Percentiles rank a stretch among this genome's conserved stretches.
phyloP scores from a whole-genome alignment of 2,888 invertebrate genomes.

The Cheilosia vulpina region DNA sequence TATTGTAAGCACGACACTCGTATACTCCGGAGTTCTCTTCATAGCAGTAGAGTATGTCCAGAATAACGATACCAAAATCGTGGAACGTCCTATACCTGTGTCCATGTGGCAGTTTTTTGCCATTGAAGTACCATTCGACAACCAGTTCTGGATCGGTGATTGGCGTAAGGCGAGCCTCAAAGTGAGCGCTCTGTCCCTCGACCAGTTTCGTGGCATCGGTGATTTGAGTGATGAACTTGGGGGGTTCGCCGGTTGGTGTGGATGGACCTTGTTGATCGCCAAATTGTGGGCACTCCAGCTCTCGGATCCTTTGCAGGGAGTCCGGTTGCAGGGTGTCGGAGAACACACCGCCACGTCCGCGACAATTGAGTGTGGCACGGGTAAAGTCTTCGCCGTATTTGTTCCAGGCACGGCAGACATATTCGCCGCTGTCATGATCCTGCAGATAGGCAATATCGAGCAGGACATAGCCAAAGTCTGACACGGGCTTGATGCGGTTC shows the following conservation, averaged over 20 bases:
- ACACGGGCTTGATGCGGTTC: conserved; percentile 95
- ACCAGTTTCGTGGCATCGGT: conserved; percentile 92
- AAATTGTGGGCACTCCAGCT: conserved; percentile 88
- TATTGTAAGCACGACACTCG: conserved; percentile 96
- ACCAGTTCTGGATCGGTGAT: conserved; percentile 96
- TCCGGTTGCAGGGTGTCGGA: conserved; percentile 95
- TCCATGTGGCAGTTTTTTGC: conserved; percentile 95
- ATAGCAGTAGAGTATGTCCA: conserved; percentile 97
- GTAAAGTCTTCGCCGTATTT: conserved; percentile 96
- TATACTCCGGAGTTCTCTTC: conserved; percentile 98
- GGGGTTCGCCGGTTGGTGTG: conserved; percentile 90
- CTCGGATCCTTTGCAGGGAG: conserved; percentile 93
- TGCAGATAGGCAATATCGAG: conserved; percentile 97
- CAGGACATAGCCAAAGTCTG: conserved; percentile 97
- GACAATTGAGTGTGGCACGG: conserved; percentile 92
- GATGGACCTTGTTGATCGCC: conserved; percentile 86
- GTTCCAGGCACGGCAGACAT: conserved; percentile 95
- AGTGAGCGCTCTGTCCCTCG: conserved; percentile 97
- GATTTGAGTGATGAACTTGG: conserved; percentile 95
- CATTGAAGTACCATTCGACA: conserved; percentile 98
- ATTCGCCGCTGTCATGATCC: conserved; percentile 96
- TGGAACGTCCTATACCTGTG: conserved; percentile 99
- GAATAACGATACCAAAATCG: conserved; percentile 97
- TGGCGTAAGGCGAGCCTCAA: conserved; percentile 96
- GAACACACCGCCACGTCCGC: conserved; percentile 93